Evolutionary conservation across 2,113 vertebrate species (phyloP), one percentile per base, ranked within the genome.

Genomic region (Dolichallabes microphthalmus): DNA sequence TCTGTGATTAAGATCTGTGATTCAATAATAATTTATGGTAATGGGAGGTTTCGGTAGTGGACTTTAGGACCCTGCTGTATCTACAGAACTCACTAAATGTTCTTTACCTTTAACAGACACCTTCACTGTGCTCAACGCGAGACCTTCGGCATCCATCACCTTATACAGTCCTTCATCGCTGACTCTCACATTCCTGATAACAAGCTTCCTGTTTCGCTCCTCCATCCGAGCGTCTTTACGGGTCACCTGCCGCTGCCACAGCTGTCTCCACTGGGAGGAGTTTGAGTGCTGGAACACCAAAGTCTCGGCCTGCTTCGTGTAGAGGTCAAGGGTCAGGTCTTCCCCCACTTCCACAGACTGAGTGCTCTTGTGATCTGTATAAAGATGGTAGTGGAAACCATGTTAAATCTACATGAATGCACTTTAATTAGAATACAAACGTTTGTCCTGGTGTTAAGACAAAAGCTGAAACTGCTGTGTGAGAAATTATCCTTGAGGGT

Each of bases 71-170:
- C 25, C 19, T 15, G 39, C n/a, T 74, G 14, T 50, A 20, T 71
- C 68, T 71, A 11, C 35, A 50, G 20, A 25, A 45, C 3, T 50
- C 35, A 74, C 25, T 52, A 17, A 20, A 30, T 39, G 30, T 35
- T 17, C 32, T 71, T 88, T 68, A 94, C 94, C 92, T 45, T 88
- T 75, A 66, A 95, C 87, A 0, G 32, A 83, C 50, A 94, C 92
- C 74, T 83, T 83, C 80, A 93, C 86, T 10, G 93, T 94, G 92
- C 93, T 94, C 68, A 95, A 82, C 0, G 90, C 64, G n/a, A 92
- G 91, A 8, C 93, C 94, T 0, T 90, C 74, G 0, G 73, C 6
- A 3, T 95, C 93, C 66, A 94, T n/a, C 1, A 94, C 92, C 53
- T 90, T 93, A 88, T 94, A 95, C 1, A 27, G 85, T 1, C 94